Percentiles rank a stretch among this genome's conserved stretches.
Evolutionary conservation across 2,888 invertebrate species (phyloP).

Genomic region (Amphimallon solstitiale): DNA sequence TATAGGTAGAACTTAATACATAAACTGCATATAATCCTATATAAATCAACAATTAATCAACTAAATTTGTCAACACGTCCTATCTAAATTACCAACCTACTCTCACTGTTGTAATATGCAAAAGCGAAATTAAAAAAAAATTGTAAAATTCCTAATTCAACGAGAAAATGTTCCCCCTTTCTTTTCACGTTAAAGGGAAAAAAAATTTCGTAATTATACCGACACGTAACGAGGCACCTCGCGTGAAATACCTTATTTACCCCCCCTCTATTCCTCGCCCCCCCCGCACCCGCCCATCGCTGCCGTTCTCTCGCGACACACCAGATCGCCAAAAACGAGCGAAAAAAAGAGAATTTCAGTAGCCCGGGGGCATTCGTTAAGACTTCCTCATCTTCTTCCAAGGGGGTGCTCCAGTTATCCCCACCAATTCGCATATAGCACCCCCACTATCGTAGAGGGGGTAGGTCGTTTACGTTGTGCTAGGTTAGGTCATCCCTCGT

Average conservation of each 20-base stretch:
- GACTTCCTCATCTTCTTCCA: conserved; percentile 42
- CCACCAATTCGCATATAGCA: conserved; percentile 47
- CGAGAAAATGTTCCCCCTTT: not conserved
- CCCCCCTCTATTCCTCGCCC: not conserved
- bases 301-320: not conserved
- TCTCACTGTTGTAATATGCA: too few relatives aligned
- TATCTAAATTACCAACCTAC: too few relatives aligned
- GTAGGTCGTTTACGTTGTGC: conserved; percentile 59
- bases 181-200: not conserved
- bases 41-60: too few relatives aligned
- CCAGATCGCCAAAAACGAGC: not conserved
- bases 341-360: conserved; percentile 23
- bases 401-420: conserved; percentile 59
- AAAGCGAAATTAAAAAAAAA: too few relatives aligned
- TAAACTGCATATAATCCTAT: too few relatives aligned
- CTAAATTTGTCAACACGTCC: too few relatives aligned
- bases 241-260: too few relatives aligned
- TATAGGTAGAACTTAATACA: too few relatives aligned
- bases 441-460: conserved; percentile 56
- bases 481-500: conserved; percentile 63
- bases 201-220: too few relatives aligned
- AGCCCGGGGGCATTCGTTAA: conserved; percentile 36
- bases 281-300: not conserved
- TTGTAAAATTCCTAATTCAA: too few relatives aligned
- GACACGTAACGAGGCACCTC: too few relatives aligned